Percentiles rank a stretch among this genome's conserved stretches.
Evolutionary conservation across 2,888 invertebrate genomes (phyloP).

Genomic region (Drosophila falleni): DNA sequence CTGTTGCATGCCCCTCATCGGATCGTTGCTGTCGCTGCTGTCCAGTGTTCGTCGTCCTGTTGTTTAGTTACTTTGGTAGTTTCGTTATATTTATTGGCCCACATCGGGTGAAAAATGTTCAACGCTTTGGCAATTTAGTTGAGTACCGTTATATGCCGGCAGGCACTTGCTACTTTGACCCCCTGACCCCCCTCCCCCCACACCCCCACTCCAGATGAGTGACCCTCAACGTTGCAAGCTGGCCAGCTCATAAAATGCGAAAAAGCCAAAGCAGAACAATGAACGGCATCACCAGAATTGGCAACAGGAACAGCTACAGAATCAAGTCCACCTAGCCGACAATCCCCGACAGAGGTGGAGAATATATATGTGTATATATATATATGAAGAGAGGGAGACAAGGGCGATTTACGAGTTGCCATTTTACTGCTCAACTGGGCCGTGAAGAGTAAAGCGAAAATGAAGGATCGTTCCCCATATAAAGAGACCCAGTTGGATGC

Average conservation of each 20-base stretch:
- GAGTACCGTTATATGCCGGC: slow-evolving; percentile 79
- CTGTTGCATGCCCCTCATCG: slow-evolving; percentile 8
- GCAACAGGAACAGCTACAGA: slow-evolving; percentile 19
- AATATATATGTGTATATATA: background rate
- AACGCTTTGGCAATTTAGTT: slow-evolving; percentile 82
- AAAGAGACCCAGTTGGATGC: background rate
- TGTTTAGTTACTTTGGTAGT: slow-evolving; percentile 80
- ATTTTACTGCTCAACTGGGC: slow-evolving; percentile 77
- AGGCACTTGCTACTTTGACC: slow-evolving; percentile 17
- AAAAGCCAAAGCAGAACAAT: slow-evolving; percentile 72
- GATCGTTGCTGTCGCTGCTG: background rate
- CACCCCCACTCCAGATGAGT: background rate
- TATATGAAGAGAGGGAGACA: background rate
- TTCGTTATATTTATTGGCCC: slow-evolving; percentile 85
- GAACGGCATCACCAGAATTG: slow-evolving; percentile 57
- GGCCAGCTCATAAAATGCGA: slow-evolving; percentile 74
- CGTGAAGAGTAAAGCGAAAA: slow-evolving; percentile 65
- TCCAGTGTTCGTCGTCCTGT: slow-evolving; percentile 60
- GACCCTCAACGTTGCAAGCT: slow-evolving; percentile 20
- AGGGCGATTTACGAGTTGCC: slow-evolving; percentile 75
- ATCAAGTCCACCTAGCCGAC: slow-evolving; percentile 46
- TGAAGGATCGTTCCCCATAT: slow-evolving; percentile 50
- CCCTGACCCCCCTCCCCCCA: background rate
- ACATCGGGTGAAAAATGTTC: slow-evolving; percentile 85
- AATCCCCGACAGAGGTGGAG: slow-evolving; percentile 30